Base-by-base conservation (phyloP, 2,888 invertebrate genomes). In the Schrankia costaestrigalis region DNA sequence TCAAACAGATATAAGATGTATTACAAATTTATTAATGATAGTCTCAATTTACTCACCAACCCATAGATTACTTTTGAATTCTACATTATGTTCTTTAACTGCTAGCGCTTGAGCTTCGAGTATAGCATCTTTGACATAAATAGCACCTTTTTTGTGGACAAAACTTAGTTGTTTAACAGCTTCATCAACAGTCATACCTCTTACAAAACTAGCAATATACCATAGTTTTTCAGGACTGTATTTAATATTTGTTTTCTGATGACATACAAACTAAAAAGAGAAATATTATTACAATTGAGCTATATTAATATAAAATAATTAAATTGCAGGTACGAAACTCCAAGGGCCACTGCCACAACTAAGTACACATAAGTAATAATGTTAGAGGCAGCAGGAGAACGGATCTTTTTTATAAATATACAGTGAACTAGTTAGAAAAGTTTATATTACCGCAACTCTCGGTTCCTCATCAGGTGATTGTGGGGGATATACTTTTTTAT, bases 61-160 rank as follows among this genome's bases (percentile, higher is more conserved):
- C 98, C 98, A 99, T 40, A 99, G 88, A 85, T 99, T 98, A 66
- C 95, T 97, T 66, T 91, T 93, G 76, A 92, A 99, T 82, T 99
- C 98, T 5, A 99, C 97, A 90, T 97, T 95, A 63, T 98, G 97
- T 22, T 93, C 83, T 52, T 91, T 91, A 0, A 97, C 93, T 23
- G 98, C 98, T 54, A 95, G 74, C 59, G 95, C 91, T 75, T 95
- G 96, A 3, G 98, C 98, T 89, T 98, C 97, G 40, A 94, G 82
- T 44, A 99, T 90, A 1, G 94, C 91, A 76, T 97, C 92, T 65
- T 92, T 92, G 0, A 93, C 92, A 75, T 90, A 89, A 30, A 75
- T 82, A 24, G 94, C 94, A 14, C 96, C 96, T 78, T 96, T 95
- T 64, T 93, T 94, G 6, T 90, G 71, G 0, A 95, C 89, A 86